Base-by-base conservation (phyloP, 2,888 invertebrate genomes). In the Drosophila mettleri region DNA sequence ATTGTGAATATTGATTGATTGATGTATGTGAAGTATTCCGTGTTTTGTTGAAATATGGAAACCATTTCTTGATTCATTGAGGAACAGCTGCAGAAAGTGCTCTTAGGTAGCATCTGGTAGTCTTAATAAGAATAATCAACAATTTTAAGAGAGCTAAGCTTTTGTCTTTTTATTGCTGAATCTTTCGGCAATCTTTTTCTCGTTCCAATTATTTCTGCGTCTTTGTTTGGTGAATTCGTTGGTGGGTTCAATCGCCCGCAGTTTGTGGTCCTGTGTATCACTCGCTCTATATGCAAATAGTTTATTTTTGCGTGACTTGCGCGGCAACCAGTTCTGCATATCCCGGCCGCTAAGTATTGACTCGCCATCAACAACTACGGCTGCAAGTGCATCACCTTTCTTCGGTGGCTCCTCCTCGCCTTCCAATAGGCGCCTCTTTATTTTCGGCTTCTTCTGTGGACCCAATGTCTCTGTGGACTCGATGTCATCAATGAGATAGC, bases 141-240 rank as follows among this genome's bases (percentile, higher is more conserved):
- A 20, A 5, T 49, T 49, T 49, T 34, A 34, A 8, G 2, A 18
- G 7, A 9, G 10, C 33, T 27, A 41, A 16, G 12, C 8, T 52
- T 38, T 41, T 18, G 34, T 62, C 58, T 74, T 76, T 68, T 53
- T 52, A 9, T 64, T 46, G 22, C 55, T 58, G 29, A 53, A 14
- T 57, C 24, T 67, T 53, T 71, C 45, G 6, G 53, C 14, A n/a
- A 91, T 91, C 76, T 87, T 89, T 0, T 74, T 49, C 60, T 89
- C 88, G 58, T 82, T 81, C 90, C 91, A 91, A 14, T 79, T 68
- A 63, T 91, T 90, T 52, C 86, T 87, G 4, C 65, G 68, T 3
- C 90, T 63, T 3, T 68, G 31, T n/a, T 76, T 58, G 0, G 87
- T 84, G 49, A 90, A 91, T 64, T 91, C 90, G 52, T 85, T 90